A percentile compares a stretch with the other conserved stretches of the same genome.
phyloP scores from a whole-genome alignment of 2,113 vertebrate species.

The Eudyptes chrysolophus region DNA sequence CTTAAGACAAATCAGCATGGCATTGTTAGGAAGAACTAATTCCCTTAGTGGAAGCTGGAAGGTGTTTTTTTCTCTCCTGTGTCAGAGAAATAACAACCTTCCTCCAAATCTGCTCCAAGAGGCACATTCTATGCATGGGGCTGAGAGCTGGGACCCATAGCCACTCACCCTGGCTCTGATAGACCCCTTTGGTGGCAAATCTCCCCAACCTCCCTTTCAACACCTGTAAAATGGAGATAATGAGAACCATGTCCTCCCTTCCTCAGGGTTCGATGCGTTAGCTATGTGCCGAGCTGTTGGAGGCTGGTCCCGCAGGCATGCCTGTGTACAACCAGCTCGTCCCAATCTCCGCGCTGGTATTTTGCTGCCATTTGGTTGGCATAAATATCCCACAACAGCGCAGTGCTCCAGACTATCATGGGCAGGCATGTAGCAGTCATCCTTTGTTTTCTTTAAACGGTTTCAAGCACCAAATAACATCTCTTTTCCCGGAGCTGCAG shows the following conservation, averaged over 20 bases:
- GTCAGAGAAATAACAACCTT: background rate
- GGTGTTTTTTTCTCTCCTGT: background rate
- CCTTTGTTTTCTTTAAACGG: constrained; percentile 48
- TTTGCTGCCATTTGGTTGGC: constrained; percentile 19
- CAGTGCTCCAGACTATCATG: background rate
- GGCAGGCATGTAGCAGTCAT: background rate
- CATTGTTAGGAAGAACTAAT: background rate
- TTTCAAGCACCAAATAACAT: constrained; percentile 26
- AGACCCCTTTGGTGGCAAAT: background rate
- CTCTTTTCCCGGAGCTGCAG: constrained; percentile 20
- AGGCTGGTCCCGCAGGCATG: background rate
- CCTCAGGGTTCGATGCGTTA: fast-evolving
- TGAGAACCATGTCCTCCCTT: background rate
- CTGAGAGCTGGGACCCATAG: background rate
- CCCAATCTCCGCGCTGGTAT: background rate
- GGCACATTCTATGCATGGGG: fast-evolving
- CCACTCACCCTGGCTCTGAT: background rate
- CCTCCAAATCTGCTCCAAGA: background rate
- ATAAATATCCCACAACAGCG: background rate
- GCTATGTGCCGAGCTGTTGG: fast-evolving
- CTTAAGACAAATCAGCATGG: background rate
- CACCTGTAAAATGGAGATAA: background rate
- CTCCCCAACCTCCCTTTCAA: background rate
- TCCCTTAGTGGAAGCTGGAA: background rate
- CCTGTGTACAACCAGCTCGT: background rate